Conservation (phyloP, 2,888 invertebrate species). For the Diarsia brunnea region DNA sequence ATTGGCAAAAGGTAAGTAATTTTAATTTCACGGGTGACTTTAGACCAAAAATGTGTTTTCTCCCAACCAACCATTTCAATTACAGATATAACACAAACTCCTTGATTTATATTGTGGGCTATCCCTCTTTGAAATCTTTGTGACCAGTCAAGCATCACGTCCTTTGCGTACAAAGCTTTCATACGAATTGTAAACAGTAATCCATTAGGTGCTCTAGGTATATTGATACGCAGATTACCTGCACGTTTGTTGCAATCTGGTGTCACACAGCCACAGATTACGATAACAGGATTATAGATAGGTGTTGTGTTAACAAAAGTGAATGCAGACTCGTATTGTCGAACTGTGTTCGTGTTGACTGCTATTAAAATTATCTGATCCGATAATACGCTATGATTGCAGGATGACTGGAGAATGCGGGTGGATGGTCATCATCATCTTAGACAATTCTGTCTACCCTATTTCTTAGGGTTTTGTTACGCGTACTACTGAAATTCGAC, state of each 20-base stretch:
- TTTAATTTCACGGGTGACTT: not conserved
- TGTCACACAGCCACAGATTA: not conserved
- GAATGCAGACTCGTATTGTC: not conserved
- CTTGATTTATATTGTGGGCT: conserved; percentile 1
- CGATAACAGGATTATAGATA: not conserved
- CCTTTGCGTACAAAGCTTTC: conserved; percentile 21
- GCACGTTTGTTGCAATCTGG: not conserved
- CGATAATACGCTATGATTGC: not conserved
- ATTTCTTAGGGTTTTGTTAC: too few species aligned
- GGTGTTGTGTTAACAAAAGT: not conserved
- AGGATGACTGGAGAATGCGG: too few species aligned
- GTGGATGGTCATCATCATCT: too few species aligned
- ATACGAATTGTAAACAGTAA: conserved; percentile 25
- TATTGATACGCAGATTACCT: conserved; percentile 1
- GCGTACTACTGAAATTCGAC: too few species aligned
- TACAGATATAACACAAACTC: not conserved
- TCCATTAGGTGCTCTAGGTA: conserved; percentile 35
- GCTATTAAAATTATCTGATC: too few species aligned
- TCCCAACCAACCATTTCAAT: not conserved
- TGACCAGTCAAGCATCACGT: conserved; percentile 4
- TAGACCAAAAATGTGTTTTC: not conserved
- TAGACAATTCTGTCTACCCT: too few species aligned
- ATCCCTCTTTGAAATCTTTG: conserved; percentile 1
- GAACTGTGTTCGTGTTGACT: not conserved
- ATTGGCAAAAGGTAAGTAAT: too few species aligned